phyloP scores from a whole-genome alignment of 2,113 vertebrate genomes.

The Pica pica region DNA sequence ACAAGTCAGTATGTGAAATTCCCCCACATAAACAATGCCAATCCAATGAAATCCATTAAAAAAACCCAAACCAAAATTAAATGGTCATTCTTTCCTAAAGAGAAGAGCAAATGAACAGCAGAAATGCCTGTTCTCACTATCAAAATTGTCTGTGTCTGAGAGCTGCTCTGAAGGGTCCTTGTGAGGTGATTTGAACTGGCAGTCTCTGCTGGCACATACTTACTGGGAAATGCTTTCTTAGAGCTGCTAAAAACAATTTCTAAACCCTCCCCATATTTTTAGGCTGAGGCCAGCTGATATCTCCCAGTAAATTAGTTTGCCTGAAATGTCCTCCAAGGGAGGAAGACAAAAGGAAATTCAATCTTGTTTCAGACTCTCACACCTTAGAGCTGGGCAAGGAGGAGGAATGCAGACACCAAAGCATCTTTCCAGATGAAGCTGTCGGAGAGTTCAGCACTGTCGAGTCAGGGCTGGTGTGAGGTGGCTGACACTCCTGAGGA shows the following conservation, averaged over 20 bases:
- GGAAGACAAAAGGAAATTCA: not conserved
- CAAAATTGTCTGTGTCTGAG: not conserved
- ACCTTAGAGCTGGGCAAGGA: not conserved
- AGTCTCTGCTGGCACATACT: not conserved
- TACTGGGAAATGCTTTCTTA: not conserved
- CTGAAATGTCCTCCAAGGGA: not conserved
- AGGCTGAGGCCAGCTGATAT: not conserved
- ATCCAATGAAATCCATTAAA: not conserved
- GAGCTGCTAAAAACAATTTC: not conserved
- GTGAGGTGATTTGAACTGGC: not conserved
- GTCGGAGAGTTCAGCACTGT: not conserved
- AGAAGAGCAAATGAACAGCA: not conserved
- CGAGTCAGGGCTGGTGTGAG: not conserved
- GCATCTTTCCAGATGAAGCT: not conserved
- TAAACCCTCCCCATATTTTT: not conserved
- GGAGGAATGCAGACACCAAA: not conserved
- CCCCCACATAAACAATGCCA: not conserved
- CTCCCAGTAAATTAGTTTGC: not conserved
- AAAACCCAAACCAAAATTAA: not conserved
- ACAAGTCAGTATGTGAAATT: not conserved
- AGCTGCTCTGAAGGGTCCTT: not conserved
- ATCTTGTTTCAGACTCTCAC: fast-evolving
- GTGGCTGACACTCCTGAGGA: not conserved
- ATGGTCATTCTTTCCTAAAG: not conserved
- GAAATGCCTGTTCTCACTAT: not conserved